phyloP scores from a whole-genome alignment of 2,797 vertebrate genomes.

The Neomorphus geoffroyi region DNA sequence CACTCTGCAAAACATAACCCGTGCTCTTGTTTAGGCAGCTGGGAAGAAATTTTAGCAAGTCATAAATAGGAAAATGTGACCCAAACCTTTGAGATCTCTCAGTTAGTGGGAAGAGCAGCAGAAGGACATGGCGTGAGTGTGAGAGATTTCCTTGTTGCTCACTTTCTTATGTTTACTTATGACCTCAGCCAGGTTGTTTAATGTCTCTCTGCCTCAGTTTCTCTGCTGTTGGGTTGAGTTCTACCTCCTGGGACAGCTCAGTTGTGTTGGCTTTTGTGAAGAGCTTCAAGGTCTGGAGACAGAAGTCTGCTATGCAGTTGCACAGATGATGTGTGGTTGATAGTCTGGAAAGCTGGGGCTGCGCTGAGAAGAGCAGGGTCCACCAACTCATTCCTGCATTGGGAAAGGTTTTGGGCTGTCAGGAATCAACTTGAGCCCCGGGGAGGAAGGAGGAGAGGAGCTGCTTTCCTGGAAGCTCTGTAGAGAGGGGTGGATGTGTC shows the following conservation, averaged over 20 bases:
- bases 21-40: background rate
- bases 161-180: background rate
- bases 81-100: background rate
- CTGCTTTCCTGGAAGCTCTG: background rate
- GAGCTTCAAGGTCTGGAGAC: background rate
- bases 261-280: background rate
- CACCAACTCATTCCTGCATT: background rate
- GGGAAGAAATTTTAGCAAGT: background rate
- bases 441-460: too few relatives aligned
- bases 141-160: background rate
- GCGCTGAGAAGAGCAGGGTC: background rate
- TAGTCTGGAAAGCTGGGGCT: background rate
- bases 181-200: background rate
- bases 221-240: background rate
- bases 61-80: background rate
- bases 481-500: too few relatives aligned
- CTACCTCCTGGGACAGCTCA: accelerated
- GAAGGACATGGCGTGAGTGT: background rate
- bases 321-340: accelerated
- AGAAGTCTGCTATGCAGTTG: background rate
- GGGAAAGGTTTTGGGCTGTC: background rate
- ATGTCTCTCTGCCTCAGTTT: background rate
- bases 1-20: background rate
- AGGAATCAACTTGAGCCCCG: background rate
- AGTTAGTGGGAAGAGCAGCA: background rate